Conservation (phyloP, 1,140 invertebrate genomes). For the Ceratosolen fusciceps region DNA sequence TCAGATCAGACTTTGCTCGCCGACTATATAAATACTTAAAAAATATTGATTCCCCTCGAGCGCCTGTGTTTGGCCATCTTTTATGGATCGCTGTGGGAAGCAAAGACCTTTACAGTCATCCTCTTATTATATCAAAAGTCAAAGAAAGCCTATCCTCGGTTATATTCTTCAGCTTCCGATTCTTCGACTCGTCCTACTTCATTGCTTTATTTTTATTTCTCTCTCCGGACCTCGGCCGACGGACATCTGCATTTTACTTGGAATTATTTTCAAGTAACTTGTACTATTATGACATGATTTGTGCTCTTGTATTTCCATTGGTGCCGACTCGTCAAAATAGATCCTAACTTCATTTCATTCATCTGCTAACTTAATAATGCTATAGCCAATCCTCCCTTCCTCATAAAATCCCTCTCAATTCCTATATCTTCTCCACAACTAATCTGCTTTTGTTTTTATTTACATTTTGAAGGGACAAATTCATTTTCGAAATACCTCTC, state of each 20-base stretch:
- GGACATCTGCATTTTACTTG: slow-evolving; percentile 39
- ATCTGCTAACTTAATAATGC: neutral
- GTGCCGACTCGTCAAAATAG: slow-evolving; percentile 29
- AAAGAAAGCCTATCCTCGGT: slow-evolving; percentile 17
- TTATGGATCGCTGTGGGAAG: neutral
- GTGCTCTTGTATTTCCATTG: neutral
- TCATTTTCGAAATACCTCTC: too few species aligned
- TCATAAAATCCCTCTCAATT: too few species aligned
- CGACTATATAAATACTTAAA: neutral
- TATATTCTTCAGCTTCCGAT: slow-evolving; percentile 2
- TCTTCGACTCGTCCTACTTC: slow-evolving; percentile 13
- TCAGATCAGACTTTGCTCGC: too few species aligned
- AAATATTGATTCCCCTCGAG: neutral
- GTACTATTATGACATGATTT: slow-evolving; percentile 9
- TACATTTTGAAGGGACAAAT: too few species aligned
- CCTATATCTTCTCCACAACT: too few species aligned
- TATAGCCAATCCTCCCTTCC: too few species aligned
- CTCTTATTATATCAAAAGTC: slow-evolving; percentile 35
- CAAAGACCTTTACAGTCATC: slow-evolving; percentile 34
- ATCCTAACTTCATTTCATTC: neutral
- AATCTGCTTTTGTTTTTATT: too few species aligned
- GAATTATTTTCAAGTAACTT: neutral
- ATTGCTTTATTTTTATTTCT: slow-evolving; percentile 38
- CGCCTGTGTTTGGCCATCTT: neutral
- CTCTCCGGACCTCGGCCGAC: neutral